Conservation (phyloP, 2,113 vertebrate species). For the Eulemur macaco region DNA sequence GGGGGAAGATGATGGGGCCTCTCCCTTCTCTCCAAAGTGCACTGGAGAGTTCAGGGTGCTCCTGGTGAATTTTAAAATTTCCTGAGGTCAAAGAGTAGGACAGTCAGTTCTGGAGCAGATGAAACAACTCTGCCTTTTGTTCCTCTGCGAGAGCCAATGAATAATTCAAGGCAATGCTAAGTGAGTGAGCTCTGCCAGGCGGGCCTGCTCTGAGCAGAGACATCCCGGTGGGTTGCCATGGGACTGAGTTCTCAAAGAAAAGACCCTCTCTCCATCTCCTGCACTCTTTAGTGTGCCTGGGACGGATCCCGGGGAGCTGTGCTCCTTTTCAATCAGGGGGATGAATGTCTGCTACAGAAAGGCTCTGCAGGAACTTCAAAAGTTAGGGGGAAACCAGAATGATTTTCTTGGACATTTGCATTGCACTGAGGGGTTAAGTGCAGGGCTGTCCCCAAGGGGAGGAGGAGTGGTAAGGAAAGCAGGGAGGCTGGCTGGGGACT, state of each 20-base stretch:
- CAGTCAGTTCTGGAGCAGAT: constrained; percentile 7
- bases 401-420: not conserved
- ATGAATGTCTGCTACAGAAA: not conserved
- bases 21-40: not conserved
- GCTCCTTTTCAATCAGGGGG: constrained; percentile 8
- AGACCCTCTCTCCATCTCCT: not conserved
- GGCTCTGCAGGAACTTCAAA: not conserved
- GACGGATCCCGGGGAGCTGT: not conserved
- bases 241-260: not conserved
- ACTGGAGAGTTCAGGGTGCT: not conserved
- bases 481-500: not conserved
- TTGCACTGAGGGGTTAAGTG: not conserved
- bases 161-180: constrained; percentile 63
- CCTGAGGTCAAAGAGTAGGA: not conserved
- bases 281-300: not conserved
- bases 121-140: constrained; percentile 31
- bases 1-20: accelerated
- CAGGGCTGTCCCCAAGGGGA: not conserved
- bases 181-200: not conserved
- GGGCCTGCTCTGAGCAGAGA: not conserved
- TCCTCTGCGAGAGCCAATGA: constrained; percentile 48
- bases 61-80: not conserved
- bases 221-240: constrained; percentile 46
- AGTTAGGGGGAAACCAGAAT: not conserved
- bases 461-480: not conserved